Base-by-base conservation (phyloP, 2,797 vertebrate species). In the Myotis pilosus region DNA sequence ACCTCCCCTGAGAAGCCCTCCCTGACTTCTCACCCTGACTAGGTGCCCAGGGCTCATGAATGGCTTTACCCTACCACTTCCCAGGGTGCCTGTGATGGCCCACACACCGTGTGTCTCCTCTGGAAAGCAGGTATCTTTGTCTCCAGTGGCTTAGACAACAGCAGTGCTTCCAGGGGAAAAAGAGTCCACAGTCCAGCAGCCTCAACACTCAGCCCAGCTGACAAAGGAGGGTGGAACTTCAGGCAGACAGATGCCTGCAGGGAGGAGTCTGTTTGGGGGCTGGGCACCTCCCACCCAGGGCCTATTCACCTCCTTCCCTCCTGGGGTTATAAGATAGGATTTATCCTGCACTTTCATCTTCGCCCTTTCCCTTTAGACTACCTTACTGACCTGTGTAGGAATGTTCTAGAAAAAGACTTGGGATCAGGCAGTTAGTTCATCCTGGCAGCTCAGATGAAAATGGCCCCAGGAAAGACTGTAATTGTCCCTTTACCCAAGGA, bases 401-500 rank as follows among this genome's bases (percentile, higher is more conserved):
- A 81, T 20, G 30, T 60, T 84, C 81, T 81, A 68, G 89, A 81
- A 72, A 62, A 86, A 75, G 20, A 20, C 12, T 33, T 33, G 11
- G 22, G 36, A n/a, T 13, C 6, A 30, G 28, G 8, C 11, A 49
- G 7, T 33, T 28, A 33, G 49, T 68, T 60, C 41, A 57, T 33
- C 28, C 69, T 53, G 71, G 81, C 82, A 71, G 51, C 60, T 69
- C 36, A 33, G 76, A 23, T 79, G 74, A 91, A 94, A 88, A 69
- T 9, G 64, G 75, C 17, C 17, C 28, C 44, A 49, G 69, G 15
- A n/a, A 82, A 66, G 79, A 74, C 64, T 9, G n/a, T 13, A 23
- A 57, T 33, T 16, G 38, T 57, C 33, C 2, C 11, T 12, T 38
- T 6, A 41, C 41, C 36, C 36, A 5, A 38, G 69, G 38, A 44